Base-by-base conservation (phyloP, 2,113 vertebrate genomes). In the Symphodus melops region DNA sequence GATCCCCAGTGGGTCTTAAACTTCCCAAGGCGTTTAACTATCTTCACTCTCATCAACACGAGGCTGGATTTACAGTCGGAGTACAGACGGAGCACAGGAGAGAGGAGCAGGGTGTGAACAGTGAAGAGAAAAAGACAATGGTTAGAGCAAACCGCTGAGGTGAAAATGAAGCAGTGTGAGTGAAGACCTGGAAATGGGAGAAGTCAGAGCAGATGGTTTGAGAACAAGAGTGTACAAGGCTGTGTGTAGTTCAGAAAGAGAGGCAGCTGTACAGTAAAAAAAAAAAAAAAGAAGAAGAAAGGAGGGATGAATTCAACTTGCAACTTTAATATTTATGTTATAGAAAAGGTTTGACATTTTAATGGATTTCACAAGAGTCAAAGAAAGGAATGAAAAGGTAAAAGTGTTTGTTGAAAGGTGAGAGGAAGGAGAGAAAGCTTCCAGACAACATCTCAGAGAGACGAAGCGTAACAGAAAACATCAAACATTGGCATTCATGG, bases 1-100 rank as follows among this genome's bases (percentile, higher is more conserved):
- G 74, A 78, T 91, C 85, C 90, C 86, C 19, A 61, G 84, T 49
- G 85, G 84, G 81, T 75, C 68, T 80, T 91, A 85, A 91, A 91
- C 69, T 49, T 91, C 84, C 83, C 80, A 81, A 75, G 84, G 87
- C 82, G 4, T 87, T 90, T 86, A 83, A 88, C 84, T 81, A 75
- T 81, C 79, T 46, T 51, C 59, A 52, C 12, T 66, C 80, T 90
- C 80, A 85, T 89, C 87, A 82, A 72, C 78, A 73, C 48, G 2
- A 75, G 72, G 53, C 77, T 69, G 67, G 60, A 81, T 89, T 88
- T 86, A 85, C 79, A 77, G 48, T 67, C 75, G 51, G 55, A 53
- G 37, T 83, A 77, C 68, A 82, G 73, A 69, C 46, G 21, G n/a
- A 51, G 58, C 16, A 14, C 7, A n/a, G 49, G 16, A 46, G 28